Evolutionary conservation across 2,113 vertebrate genomes (phyloP).

Genomic region (Micronycteris hirsuta): DNA sequence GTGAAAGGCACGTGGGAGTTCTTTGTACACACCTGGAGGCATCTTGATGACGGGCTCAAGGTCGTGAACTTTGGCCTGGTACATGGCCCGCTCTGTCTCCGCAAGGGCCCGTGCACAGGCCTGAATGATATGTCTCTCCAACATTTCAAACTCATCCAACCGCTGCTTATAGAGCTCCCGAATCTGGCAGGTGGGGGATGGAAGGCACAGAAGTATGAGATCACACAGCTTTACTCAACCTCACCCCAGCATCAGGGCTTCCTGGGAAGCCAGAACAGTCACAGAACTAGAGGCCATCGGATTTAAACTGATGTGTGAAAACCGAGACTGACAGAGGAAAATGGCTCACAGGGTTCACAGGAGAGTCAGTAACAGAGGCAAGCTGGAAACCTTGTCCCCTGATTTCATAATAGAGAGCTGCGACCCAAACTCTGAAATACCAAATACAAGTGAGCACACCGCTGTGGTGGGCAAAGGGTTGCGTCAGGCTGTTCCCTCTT

Average conservation of each 20-base stretch:
- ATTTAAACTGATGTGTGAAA: neutral
- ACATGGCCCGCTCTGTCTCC: conserved; percentile 78
- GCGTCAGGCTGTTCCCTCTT: neutral
- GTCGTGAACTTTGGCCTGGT: conserved; percentile 49
- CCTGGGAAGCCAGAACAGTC: neutral
- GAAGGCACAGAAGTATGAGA: neutral
- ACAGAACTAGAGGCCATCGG: neutral
- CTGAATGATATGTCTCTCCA: conserved; percentile 87
- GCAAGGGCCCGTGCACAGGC: conserved; percentile 80
- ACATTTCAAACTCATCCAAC: conserved; percentile 80
- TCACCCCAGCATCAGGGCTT: neutral
- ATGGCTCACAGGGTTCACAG: neutral
- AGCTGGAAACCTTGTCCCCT: neutral
- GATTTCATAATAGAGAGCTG: neutral
- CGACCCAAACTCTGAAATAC: neutral
- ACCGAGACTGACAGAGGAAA: neutral
- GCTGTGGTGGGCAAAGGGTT: neutral
- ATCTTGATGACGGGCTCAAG: conserved; percentile 72
- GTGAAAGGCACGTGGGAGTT: neutral
- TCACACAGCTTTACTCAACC: too few relatives aligned
- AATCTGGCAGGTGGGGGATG: conserved; percentile 70
- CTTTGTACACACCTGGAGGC: conserved; percentile 82
- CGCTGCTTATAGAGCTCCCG: conserved; percentile 74
- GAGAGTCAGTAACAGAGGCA: neutral
- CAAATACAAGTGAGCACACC: neutral